Base-by-base conservation (phyloP, 2,113 vertebrate species). In the Nestor notabilis region DNA sequence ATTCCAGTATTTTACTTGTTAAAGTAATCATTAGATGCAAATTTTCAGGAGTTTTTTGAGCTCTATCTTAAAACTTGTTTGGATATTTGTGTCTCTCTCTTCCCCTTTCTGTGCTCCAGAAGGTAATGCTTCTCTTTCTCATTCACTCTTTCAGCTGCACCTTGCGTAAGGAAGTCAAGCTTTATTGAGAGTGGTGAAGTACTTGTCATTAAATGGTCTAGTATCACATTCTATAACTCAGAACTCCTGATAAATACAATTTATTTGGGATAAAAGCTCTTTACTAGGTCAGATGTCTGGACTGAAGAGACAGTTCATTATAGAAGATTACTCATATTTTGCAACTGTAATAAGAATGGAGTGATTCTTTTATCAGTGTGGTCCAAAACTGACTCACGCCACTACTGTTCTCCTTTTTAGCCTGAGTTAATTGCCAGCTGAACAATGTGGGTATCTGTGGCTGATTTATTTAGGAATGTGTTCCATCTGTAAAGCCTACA, bases 191-290 rank as follows among this genome's bases (percentile, higher is more conserved):
- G 7, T 70, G 35, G 68, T 64, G 71, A 83, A 94, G 46, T 63
- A 88, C 55, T 81, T 90, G 41, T 85, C 68, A 81, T 86, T 76
- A 94, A 86, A 92, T 81, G 63, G 65, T 41, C 75, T 87, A 64
- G n/a, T 58, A 33, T 21, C 55, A 83, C 69, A 78, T 78, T 92
- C 93, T 86, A 80, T 92, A 76, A 93, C 88, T 97, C 88, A 93
- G 58, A 89, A 64, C 56, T 90, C 55, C 68, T 71, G 79, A 92
- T 75, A 81, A 93, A 93, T 82, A 68, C 61, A 33, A 92, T 71
- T 93, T 96, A 80, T 77, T 80, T 23, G 17, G 89, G n/a, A 93
- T 64, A 93, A 96, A 95, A 94, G 76, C 92, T 90, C 87, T 95
- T 95, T 79, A 65, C 52, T 87, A 75, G 88, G 90, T 82, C 78